These are phyloP conservation scores for Panthera tigris DNA, from an alignment of 2,113 vertebrate genomes.

Conservation along the genomic window DNA sequence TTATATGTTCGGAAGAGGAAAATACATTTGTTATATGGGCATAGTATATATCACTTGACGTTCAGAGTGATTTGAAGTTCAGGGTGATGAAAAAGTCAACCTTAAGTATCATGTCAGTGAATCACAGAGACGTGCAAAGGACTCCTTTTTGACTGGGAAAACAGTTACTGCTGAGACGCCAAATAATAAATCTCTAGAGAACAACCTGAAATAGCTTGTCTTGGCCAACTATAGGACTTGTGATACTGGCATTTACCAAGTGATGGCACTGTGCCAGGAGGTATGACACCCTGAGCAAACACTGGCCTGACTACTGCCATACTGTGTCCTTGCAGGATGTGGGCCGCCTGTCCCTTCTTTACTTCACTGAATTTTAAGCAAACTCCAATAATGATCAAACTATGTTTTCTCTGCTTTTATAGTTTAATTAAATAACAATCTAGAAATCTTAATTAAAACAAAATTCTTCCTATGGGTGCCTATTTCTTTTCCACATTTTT, in stretches of 20 bases:
- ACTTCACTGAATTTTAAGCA: not conserved
- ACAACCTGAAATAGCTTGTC: not conserved
- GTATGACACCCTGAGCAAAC: not conserved
- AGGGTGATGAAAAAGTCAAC: not conserved
- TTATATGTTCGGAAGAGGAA: not conserved
- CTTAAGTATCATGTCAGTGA: not conserved
- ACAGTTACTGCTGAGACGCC: not conserved
- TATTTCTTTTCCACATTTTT: not conserved
- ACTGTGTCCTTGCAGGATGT: not conserved
- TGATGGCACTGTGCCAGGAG: not conserved
- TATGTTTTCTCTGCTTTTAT: constrained; percentile 3
- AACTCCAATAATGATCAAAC: not conserved
- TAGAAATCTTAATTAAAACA: constrained; percentile 16
- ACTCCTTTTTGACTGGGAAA: constrained; percentile 1
- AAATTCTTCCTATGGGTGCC: not conserved
- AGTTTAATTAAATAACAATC: not conserved
- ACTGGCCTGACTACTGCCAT: not conserved
- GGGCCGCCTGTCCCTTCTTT: not conserved
- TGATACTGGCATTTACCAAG: not conserved
- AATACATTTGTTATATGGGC: not conserved
- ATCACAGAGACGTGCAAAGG: not conserved
- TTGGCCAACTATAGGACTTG: not conserved
- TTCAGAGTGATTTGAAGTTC: not conserved
- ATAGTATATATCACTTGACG: not conserved
- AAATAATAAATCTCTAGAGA: not conserved